Evolutionary conservation across 2,888 invertebrate genomes (phyloP).

Genomic region (Nephrotoma appendiculata): DNA sequence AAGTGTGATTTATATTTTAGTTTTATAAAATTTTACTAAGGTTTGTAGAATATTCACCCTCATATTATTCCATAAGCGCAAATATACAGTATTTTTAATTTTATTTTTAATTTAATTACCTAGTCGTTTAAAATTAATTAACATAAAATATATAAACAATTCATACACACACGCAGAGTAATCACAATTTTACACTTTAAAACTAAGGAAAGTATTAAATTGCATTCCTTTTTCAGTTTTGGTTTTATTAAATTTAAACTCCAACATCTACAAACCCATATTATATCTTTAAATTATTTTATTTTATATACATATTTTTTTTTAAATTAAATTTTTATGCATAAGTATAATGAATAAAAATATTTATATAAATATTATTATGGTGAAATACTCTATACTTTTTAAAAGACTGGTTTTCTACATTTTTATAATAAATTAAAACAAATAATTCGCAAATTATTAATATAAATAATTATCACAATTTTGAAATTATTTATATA

Average conservation of each 20-base stretch:
- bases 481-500: background rate
- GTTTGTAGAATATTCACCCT: background rate
- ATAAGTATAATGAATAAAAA: background rate
- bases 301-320: background rate
- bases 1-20: background rate
- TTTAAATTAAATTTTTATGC: background rate
- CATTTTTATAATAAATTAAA: constrained; percentile 18
- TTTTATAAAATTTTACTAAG: background rate
- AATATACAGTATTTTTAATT: background rate
- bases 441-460: background rate
- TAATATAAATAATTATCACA: background rate
- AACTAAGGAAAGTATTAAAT: background rate
- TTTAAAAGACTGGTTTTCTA: constrained; percentile 30
- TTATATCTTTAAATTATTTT: background rate
- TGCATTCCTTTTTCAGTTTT: background rate
- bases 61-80: background rate
- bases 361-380: background rate
- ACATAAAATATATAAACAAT: background rate
- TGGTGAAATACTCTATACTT: constrained; percentile 15
- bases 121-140: background rate
- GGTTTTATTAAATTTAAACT: background rate
- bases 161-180: background rate
- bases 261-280: background rate
- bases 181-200: background rate
- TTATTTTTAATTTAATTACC: background rate